phyloP scores from a whole-genome alignment of 1,140 invertebrate species.

The Drosophila pachea region DNA sequence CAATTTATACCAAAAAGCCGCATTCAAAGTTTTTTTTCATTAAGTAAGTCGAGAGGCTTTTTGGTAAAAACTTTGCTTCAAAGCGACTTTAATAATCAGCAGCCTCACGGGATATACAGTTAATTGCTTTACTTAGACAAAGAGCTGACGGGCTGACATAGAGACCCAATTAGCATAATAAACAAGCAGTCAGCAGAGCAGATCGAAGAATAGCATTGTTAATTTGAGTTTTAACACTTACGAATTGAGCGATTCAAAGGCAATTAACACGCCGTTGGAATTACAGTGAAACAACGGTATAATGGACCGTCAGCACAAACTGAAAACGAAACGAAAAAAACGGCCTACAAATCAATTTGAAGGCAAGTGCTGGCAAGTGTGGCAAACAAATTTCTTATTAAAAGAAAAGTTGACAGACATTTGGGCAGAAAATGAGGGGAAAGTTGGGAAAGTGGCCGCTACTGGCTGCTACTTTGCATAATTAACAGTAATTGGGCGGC shows the following conservation, averaged over 20 bases:
- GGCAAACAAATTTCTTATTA: constrained; percentile 7
- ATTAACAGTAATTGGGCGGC: constrained; percentile 67
- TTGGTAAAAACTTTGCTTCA: background rate
- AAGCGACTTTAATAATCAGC: background rate
- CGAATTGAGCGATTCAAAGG: constrained; percentile 52
- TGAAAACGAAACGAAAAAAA: constrained; percentile 3
- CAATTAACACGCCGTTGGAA: constrained; percentile 46
- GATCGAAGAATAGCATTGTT: constrained; percentile 48
- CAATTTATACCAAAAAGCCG: too few relatives aligned
- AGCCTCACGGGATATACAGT: background rate
- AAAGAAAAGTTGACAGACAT: constrained; percentile 26
- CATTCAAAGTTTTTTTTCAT: too few relatives aligned
- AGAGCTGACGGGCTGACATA: background rate
- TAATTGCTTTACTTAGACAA: background rate
- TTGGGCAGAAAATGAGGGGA: constrained; percentile 21
- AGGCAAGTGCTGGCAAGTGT: constrained; percentile 9
- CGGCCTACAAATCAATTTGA: constrained; percentile 58
- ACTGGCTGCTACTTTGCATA: constrained; percentile 66
- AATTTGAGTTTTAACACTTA: constrained; percentile 58
- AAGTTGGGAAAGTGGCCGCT: constrained; percentile 33
- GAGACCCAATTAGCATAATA: constrained; percentile 48
- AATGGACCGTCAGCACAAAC: background rate
- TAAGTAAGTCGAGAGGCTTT: background rate
- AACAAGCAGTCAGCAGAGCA: constrained; percentile 25
- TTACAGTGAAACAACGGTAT: constrained; percentile 3